Percentiles rank a stretch among this genome's conserved stretches.
Evolutionary conservation across 1,140 invertebrate genomes (phyloP).

Genomic region (Vanessa tameamea): DNA sequence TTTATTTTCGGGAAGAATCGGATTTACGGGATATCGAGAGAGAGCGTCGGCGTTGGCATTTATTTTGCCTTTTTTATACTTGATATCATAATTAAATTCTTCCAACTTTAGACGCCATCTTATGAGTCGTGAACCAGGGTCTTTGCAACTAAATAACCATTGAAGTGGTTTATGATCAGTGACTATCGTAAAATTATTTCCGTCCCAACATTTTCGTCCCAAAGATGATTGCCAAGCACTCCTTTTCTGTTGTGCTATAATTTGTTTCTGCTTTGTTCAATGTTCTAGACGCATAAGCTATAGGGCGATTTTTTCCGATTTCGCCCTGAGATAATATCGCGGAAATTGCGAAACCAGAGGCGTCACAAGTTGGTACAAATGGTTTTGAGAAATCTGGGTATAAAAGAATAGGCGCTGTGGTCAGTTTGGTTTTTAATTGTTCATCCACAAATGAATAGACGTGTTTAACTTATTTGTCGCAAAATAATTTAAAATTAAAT

Average conservation of each 20-base stretch:
- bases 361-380: conserved; percentile 10
- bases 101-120: conserved; percentile 12
- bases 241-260: conserved; percentile 8
- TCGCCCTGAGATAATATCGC: conserved; percentile 1
- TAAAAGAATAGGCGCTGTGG: neutral
- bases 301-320: conserved; percentile 9
- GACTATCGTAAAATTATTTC: conserved; percentile 14
- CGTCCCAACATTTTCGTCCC: conserved; percentile 19
- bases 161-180: conserved; percentile 19
- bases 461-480: too few relatives aligned
- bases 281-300: conserved; percentile 17
- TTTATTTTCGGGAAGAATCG: neutral
- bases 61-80: conserved; percentile 15
- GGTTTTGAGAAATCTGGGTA: conserved; percentile 10
- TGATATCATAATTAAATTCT: conserved; percentile 1
- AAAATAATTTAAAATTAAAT: too few relatives aligned
- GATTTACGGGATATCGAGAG: neutral
- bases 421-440: conserved; percentile 6
- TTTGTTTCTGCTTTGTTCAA: conserved; percentile 1
- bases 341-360: conserved; percentile 6
- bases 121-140: conserved; percentile 16
- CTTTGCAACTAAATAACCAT: conserved; percentile 27
- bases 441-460: conserved; percentile 4
- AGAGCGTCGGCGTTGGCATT: neutral
- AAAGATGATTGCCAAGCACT: conserved; percentile 15